These are phyloP conservation scores for Adelges cooleyi DNA, from an alignment of 1,140 invertebrate species.

Conservation along the genomic window DNA sequence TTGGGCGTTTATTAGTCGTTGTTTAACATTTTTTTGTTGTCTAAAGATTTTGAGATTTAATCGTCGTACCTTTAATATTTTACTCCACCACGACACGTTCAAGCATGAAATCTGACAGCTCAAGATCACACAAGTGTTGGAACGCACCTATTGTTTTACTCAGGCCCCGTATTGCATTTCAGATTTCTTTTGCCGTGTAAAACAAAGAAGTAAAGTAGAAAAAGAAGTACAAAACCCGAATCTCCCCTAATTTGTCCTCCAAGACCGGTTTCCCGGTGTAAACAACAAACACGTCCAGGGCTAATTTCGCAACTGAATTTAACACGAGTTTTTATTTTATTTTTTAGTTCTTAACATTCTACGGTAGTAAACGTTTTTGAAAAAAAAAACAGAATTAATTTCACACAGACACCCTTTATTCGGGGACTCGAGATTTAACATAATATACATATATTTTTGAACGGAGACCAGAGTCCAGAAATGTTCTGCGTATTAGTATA, in stretches of 20 bases:
- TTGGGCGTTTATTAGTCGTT: no score
- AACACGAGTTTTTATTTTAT: constrained; percentile 13
- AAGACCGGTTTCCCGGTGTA: constrained; percentile 22
- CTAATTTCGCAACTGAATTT: constrained; percentile 27
- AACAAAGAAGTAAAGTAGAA: background rate
- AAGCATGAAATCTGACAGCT: constrained; percentile 9
- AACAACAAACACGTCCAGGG: constrained; percentile 22
- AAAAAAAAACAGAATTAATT: no score
- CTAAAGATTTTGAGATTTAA: constrained; percentile 1
- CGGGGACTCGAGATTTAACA: no score
- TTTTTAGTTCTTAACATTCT: background rate
- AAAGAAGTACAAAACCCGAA: background rate
- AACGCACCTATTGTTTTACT: constrained; percentile 8
- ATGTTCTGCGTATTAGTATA: no score
- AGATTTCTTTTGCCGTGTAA: constrained; percentile 14
- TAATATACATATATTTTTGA: no score
- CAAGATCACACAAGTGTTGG: constrained; percentile 25
- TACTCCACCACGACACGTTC: background rate
- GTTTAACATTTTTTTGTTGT: background rate
- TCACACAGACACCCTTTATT: no score
- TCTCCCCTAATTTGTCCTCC: constrained; percentile 26
- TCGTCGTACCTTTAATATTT: background rate
- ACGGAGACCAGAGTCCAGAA: no score
- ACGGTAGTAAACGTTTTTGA: no score
- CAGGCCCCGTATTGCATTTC: constrained; percentile 17